Evolutionary conservation across 2,888 invertebrate species (phyloP).

Genomic region (Drosophila peninsularis): DNA sequence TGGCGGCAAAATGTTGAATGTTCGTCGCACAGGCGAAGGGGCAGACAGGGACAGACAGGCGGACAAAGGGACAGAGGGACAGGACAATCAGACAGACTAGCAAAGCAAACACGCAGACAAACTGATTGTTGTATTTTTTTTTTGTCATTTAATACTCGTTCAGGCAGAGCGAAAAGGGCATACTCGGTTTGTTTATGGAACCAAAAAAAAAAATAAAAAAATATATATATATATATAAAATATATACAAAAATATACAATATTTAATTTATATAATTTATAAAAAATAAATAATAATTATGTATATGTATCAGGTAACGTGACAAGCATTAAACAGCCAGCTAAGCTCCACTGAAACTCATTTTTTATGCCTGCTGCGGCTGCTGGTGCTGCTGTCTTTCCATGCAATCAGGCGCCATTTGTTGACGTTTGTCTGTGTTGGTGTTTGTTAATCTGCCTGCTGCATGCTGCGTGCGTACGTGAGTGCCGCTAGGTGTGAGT

Average conservation of each 20-base stretch:
- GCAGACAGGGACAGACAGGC: conserved; percentile 26
- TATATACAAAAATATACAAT: too few species aligned
- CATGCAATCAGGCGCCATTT: conserved; percentile 75
- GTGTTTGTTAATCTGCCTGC: conserved; percentile 55
- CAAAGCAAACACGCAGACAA: conserved; percentile 42
- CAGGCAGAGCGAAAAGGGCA: not conserved
- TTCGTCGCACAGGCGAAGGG: conserved; percentile 51
- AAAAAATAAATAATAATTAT: too few species aligned
- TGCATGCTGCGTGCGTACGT: conserved; percentile 30
- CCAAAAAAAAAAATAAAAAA: too few species aligned
- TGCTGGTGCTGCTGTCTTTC: conserved; percentile 32
- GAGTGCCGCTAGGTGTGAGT: conserved; percentile 30
- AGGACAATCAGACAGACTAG: conserved; percentile 19
- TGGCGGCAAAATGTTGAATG: conserved; percentile 78
- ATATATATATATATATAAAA: too few species aligned
- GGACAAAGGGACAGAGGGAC: conserved; percentile 18
- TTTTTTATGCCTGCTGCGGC: conserved; percentile 9
- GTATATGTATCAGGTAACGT: too few species aligned
- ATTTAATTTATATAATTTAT: too few species aligned
- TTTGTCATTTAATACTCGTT: not conserved
- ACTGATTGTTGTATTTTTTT: conserved; percentile 29
- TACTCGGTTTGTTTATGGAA: not conserved
- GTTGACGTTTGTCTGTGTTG: conserved; percentile 61
- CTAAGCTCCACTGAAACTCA: not conserved
- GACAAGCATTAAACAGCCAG: not conserved